Evolutionary conservation across 2,797 vertebrate species (phyloP).

Genomic region (Crenuchus spilurus): DNA sequence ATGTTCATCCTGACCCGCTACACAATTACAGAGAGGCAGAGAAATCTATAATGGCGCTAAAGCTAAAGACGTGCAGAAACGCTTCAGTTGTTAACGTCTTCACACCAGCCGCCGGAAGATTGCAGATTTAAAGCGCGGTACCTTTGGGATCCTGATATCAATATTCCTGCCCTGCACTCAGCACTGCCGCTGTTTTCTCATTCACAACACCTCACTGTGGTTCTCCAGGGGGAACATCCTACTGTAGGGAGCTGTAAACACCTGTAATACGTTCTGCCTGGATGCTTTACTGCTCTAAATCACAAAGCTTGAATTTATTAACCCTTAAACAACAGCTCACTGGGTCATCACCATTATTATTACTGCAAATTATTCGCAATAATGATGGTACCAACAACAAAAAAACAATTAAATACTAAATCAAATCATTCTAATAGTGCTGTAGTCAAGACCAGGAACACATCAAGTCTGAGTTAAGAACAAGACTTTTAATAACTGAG

Average conservation of each 20-base stretch:
- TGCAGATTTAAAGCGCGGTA: constrained; percentile 1
- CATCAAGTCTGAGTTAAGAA: no score
- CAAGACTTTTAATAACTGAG: no score
- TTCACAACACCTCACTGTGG: neutral
- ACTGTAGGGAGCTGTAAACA: constrained; percentile 19
- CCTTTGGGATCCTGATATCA: constrained; percentile 4
- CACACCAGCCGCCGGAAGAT: neutral
- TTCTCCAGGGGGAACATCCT: neutral
- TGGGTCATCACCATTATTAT: no score
- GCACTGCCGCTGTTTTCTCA: neutral
- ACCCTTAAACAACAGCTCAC: neutral
- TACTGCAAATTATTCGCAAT: no score
- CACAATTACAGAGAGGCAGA: neutral
- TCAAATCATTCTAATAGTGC: no score
- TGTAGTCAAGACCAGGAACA: no score
- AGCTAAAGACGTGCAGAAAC: neutral
- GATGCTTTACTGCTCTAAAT: neutral
- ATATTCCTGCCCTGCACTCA: constrained; percentile 10
- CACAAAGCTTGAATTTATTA: constrained; percentile 5
- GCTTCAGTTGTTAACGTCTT: neutral
- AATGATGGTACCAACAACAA: no score
- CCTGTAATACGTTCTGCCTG: constrained; percentile 2
- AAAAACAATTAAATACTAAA: no score
- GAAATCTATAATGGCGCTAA: constrained; percentile 9
- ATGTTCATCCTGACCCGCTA: neutral